Percentiles rank a stretch among this genome's conserved stretches.
Evolutionary conservation across 2,888 invertebrate genomes (phyloP).

Genomic region (Agriopis aurantiaria): DNA sequence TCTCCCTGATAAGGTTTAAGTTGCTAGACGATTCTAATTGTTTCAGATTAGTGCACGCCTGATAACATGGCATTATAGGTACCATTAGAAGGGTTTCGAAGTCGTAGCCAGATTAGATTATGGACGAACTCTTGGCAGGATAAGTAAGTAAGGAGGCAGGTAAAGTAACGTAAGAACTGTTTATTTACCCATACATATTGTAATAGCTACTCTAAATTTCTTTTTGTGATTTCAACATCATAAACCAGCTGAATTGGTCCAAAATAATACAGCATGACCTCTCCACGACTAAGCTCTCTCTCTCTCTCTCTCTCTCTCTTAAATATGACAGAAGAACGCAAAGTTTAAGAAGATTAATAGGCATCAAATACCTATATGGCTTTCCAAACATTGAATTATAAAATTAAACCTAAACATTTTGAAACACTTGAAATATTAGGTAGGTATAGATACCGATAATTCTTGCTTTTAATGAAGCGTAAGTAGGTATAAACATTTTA

Average conservation of each 20-base stretch:
- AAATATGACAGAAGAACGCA: too few relatives aligned
- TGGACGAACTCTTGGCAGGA: slow-evolving; percentile 3
- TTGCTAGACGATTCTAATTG: slow-evolving; percentile 26
- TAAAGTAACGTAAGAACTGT: not conserved
- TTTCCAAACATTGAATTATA: too few relatives aligned
- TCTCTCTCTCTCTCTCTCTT: too few relatives aligned
- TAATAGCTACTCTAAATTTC: not conserved
- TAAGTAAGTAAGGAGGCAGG: not conserved
- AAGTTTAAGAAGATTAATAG: not conserved
- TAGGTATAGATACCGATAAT: too few relatives aligned
- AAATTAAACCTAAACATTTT: not conserved
- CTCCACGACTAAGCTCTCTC: not conserved
- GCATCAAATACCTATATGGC: not conserved
- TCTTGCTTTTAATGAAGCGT: not conserved
- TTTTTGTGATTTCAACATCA: not conserved
- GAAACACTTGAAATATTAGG: not conserved
- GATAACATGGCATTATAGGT: slow-evolving; percentile 23
- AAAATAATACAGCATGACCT: not conserved
- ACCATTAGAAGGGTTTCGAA: slow-evolving; percentile 25
- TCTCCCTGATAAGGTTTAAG: slow-evolving; percentile 13
- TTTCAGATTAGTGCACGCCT: slow-evolving; percentile 31
- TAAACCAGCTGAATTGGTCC: not conserved
- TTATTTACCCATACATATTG: not conserved
- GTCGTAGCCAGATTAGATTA: slow-evolving; percentile 25
- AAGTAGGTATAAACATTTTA: not conserved